These are phyloP conservation scores for Philereme transversata DNA, from an alignment of 2,888 invertebrate genomes.

Conservation along the genomic window DNA sequence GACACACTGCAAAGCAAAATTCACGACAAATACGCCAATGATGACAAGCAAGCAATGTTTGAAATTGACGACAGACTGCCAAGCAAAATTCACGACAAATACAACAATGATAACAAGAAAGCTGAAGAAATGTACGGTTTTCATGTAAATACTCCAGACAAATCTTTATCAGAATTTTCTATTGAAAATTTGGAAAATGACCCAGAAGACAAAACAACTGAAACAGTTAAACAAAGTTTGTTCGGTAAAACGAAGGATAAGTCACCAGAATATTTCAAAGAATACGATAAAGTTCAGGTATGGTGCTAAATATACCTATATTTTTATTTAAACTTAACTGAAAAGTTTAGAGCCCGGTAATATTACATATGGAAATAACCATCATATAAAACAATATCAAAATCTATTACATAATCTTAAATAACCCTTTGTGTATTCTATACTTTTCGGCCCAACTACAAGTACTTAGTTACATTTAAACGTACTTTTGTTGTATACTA, in stretches of 20 bases:
- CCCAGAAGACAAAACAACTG: constrained; percentile 18
- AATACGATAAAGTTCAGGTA: constrained; percentile 50
- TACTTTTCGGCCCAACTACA: too few species aligned
- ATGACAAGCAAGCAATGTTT: too few species aligned
- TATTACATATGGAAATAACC: too few species aligned
- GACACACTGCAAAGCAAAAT: constrained; percentile 1
- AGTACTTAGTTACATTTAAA: neutral
- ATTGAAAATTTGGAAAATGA: constrained; percentile 45
- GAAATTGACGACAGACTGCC: neutral
- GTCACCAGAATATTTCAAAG: constrained; percentile 28
- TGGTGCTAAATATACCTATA: neutral
- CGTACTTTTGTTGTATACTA: neutral
- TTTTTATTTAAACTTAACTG: too few species aligned
- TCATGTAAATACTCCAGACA: constrained; percentile 41
- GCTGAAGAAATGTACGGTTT: constrained; percentile 7
- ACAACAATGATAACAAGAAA: constrained; percentile 2
- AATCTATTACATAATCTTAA: too few species aligned
- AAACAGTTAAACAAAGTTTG: constrained; percentile 21
- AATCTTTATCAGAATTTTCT: constrained; percentile 67
- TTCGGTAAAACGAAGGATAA: constrained; percentile 40
- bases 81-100: constrained; percentile 4
- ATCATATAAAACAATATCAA: too few species aligned
- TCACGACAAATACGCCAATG: neutral
- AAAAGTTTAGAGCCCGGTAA: too few species aligned
- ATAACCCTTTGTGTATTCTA: too few species aligned